Conservation (phyloP, 2,888 invertebrate genomes). For the Stratiomys singularior region DNA sequence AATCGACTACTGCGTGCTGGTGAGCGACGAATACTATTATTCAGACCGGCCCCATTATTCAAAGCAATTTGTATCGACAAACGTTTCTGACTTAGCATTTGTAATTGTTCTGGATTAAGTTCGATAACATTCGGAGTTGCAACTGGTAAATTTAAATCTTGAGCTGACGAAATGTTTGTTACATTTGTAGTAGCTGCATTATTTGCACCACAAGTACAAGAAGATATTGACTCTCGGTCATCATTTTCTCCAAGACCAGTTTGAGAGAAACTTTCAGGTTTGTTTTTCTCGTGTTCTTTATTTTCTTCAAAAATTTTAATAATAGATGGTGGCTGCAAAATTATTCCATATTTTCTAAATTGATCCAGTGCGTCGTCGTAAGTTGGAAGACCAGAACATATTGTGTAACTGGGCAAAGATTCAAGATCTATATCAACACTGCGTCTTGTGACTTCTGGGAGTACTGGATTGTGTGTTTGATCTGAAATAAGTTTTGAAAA, state of each 20-base stretch:
- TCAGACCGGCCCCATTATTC: conserved; percentile 53
- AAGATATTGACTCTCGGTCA: conserved; percentile 58
- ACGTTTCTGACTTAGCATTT: conserved; percentile 62
- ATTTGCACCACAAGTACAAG: conserved; percentile 58
- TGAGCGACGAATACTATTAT: conserved; percentile 27
- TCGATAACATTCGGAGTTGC: conserved; percentile 57
- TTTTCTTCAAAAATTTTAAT: conserved; percentile 62
- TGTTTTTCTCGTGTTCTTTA: conserved; percentile 50
- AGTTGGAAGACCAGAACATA: conserved; percentile 73
- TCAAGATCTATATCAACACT: conserved; percentile 66
- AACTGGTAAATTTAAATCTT: not conserved
- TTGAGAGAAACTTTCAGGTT: conserved; percentile 26
- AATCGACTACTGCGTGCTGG: conserved; percentile 51
- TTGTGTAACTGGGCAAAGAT: conserved; percentile 72
- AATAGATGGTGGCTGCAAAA: conserved; percentile 60
- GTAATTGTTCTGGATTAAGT: conserved; percentile 63
- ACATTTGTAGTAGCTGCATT: not conserved
- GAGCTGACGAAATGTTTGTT: conserved; percentile 23
- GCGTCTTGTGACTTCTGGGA: conserved; percentile 61
- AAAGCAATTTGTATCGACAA: conserved; percentile 64
- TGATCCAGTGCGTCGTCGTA: conserved; percentile 74
- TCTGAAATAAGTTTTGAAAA: conserved; percentile 64
- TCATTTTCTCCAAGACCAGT: conserved; percentile 42
- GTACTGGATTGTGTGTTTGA: conserved; percentile 61
- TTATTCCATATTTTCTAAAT: conserved; percentile 66